Base-by-base conservation (phyloP, 2,113 vertebrate species). In the Thomomys bottae region DNA sequence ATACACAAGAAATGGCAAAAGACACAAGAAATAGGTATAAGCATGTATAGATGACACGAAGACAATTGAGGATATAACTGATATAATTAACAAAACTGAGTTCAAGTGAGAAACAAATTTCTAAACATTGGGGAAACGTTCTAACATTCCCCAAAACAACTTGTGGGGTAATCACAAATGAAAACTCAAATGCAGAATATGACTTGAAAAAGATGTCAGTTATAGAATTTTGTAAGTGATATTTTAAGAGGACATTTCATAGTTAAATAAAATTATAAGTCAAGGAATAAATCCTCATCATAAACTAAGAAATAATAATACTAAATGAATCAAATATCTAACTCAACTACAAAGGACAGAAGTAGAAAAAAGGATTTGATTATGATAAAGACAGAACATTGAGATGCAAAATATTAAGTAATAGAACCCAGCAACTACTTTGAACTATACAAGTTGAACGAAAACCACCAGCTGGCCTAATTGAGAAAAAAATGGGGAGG, bases 61-160 rank as follows among this genome's bases (percentile, higher is more conserved):
- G 83, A 89, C 26, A 85, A 83, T 36, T 76, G 85, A 79, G 49
- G 36, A 73, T 59, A 82, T 67, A 94, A 89, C 70, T 93, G 70
- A 87, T 61, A 89, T 24, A 59, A 84, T 57, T 94, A 83, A 80
- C 68, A 91, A 82, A 93, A 84, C 2, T 77, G n/a, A 82, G 40
- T 86, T 89, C 66, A 90, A 61, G 75, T 38, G 28, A 5, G 5
- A 45, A 49, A 90, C 15, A 93, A 83, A 80, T 61, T 89, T 79
- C 34, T 63, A 84, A 82, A 84, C 9, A 75, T 40, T 66, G 79
- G 21, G 40, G 38, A 45, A 40, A 18, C 9, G 67, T 67, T 87
- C 72, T 30, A 71, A 71, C 10, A 87, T 73, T 89, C 61, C 83
- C n/a, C 24, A 87, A 85, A 92, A 85, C 64, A 84, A 89, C 79